A percentile compares a stretch with the other conserved stretches of the same genome.
Conservation (phyloP, 2,888 invertebrate species). For the Eristalis intricaria region DNA sequence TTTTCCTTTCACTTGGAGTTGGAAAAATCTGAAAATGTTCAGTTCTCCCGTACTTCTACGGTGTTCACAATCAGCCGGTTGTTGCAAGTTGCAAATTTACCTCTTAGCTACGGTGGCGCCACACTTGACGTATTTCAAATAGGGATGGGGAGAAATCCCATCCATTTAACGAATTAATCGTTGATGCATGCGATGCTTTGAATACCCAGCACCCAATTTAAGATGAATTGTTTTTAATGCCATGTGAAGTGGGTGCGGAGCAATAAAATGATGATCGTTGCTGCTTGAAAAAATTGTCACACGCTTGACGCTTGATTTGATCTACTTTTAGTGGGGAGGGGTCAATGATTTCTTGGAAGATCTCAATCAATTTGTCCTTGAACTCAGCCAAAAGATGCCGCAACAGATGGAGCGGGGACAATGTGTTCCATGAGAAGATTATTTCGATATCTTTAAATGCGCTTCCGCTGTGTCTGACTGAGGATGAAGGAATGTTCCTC, state of each 20-base stretch:
- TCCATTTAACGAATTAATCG: background rate
- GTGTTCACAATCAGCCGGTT: background rate
- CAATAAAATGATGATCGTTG: background rate
- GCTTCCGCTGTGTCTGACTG: background rate
- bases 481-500: background rate
- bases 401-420: background rate
- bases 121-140: background rate
- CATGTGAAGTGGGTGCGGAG: background rate
- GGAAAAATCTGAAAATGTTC: background rate
- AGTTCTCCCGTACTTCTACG: background rate
- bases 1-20: background rate
- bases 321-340: background rate
- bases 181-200: background rate
- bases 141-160: background rate
- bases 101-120: constrained; percentile 2
- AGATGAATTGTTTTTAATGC: too few relatives aligned
- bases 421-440: too few relatives aligned
- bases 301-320: background rate
- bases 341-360: background rate
- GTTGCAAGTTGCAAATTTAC: background rate
- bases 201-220: background rate
- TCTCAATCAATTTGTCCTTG: background rate
- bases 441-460: background rate
- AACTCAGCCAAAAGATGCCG: background rate
- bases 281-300: background rate